Percentiles rank a stretch among this genome's conserved stretches.
phyloP scores from a whole-genome alignment of 2,888 invertebrate genomes.

The Lottia scabra region DNA sequence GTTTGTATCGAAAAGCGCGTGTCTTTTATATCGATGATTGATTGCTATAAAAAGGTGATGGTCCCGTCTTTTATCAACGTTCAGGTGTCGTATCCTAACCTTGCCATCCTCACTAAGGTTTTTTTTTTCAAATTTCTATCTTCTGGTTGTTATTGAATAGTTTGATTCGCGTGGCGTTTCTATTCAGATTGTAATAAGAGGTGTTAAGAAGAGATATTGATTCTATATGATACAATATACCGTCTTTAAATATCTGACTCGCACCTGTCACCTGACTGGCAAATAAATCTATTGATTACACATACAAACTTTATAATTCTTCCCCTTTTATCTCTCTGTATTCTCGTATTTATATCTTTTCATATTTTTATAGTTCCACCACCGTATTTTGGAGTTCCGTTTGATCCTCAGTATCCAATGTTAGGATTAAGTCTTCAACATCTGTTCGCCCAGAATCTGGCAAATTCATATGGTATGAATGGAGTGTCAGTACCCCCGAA shows the following conservation, averaged over 20 bases:
- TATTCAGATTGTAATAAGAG: conserved; percentile 1
- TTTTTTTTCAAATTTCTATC: too few species aligned
- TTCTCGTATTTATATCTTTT: background rate
- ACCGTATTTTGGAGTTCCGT: background rate
- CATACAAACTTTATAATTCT: background rate
- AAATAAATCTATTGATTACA: background rate
- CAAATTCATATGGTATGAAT: background rate
- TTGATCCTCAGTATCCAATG: conserved; percentile 2
- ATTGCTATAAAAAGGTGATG: too few species aligned
- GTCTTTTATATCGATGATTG: too few species aligned
- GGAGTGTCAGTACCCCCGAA: background rate
- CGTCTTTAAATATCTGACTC: background rate
- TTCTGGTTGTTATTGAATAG: too few species aligned
- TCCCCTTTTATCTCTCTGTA: background rate
- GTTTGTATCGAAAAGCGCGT: too few species aligned
- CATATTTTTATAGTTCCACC: background rate
- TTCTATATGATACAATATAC: background rate
- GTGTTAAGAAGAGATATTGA: background rate
- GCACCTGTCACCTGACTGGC: conserved; percentile 3
- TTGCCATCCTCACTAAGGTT: too few species aligned
- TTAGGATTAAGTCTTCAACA: background rate
- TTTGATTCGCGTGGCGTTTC: background rate
- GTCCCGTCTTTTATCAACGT: too few species aligned
- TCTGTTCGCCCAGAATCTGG: background rate
- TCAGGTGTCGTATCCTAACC: too few species aligned